Percentiles rank a stretch among this genome's conserved stretches.
Evolutionary conservation across 2,797 vertebrate species (phyloP).

Genomic region (Urophycis tenuis): DNA sequence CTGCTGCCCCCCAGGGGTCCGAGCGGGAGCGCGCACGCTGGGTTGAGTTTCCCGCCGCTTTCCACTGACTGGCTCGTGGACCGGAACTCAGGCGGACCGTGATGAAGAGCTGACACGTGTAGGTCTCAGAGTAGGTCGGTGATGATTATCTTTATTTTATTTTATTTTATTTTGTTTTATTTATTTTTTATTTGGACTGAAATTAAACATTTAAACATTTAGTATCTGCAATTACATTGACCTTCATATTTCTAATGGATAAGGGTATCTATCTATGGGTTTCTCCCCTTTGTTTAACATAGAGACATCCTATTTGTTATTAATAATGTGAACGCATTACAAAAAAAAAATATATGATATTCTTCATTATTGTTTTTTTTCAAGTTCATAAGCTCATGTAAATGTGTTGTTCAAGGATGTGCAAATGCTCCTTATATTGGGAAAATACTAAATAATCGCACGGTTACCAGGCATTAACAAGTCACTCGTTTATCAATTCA

Average conservation of each 20-base stretch:
- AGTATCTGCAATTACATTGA: neutral
- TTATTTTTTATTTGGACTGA: neutral
- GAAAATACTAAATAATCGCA: neutral
- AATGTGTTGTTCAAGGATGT: neutral
- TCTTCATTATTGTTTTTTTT: neutral
- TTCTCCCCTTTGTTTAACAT: neutral
- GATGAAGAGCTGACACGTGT: neutral
- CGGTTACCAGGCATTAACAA: neutral
- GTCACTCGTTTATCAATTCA: neutral
- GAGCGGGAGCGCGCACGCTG: conserved; percentile 34
- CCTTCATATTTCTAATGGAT: neutral
- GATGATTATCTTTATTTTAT: no score
- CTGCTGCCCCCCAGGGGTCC: conserved; percentile 70
- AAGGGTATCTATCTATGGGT: no score
- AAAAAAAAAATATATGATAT: neutral
- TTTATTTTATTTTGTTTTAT: no score
- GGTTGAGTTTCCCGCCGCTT: no score
- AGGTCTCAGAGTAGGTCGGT: neutral
- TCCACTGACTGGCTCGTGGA: neutral
- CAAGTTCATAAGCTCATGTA: neutral
- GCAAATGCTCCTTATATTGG: neutral
- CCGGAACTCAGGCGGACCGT: neutral
- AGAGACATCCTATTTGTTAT: neutral
- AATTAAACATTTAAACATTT: neutral
- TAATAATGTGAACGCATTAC: neutral